Evolutionary conservation across 2,888 invertebrate species (phyloP).

Genomic region (Zygothrica quintamaculata): DNA sequence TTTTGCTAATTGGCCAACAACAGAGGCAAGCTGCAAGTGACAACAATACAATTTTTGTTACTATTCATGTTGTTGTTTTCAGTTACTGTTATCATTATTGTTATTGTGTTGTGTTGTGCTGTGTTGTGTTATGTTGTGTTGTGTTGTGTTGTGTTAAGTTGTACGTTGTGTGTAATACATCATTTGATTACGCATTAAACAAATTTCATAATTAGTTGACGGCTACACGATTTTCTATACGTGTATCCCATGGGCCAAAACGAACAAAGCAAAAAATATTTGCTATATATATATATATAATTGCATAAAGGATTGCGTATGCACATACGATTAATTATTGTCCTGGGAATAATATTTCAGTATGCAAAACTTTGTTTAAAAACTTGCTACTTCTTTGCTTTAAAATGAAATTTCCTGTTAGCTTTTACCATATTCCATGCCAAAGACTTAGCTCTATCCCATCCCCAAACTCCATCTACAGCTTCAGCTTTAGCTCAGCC

Average conservation of each 20-base stretch:
- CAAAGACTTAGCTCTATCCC: no score
- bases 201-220: slow-evolving; percentile 41
- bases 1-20: slow-evolving; percentile 61
- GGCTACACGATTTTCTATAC: slow-evolving; percentile 18
- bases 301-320: slow-evolving; percentile 20
- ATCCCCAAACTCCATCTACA: no score
- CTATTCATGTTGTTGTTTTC: slow-evolving; percentile 10
- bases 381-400: slow-evolving; percentile 13
- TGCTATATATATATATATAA: not conserved
- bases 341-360: slow-evolving; percentile 26
- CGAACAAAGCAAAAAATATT: not conserved
- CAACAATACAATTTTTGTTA: slow-evolving; percentile 19
- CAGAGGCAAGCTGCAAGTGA: slow-evolving; percentile 40
- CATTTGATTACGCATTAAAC: slow-evolving; percentile 66
- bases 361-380: slow-evolving; percentile 13
- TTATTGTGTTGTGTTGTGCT: no score
- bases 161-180: slow-evolving; percentile 42
- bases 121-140: slow-evolving; percentile 35
- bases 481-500: no score
- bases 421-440: no score
- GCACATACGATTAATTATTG: slow-evolving; percentile 43
- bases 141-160: slow-evolving; percentile 29
- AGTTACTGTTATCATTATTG: no score
- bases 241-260: slow-evolving; percentile 1
- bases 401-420: slow-evolving; percentile 37